phyloP scores from a whole-genome alignment of 2,797 vertebrate species.

The Gadopsis marmoratus region DNA sequence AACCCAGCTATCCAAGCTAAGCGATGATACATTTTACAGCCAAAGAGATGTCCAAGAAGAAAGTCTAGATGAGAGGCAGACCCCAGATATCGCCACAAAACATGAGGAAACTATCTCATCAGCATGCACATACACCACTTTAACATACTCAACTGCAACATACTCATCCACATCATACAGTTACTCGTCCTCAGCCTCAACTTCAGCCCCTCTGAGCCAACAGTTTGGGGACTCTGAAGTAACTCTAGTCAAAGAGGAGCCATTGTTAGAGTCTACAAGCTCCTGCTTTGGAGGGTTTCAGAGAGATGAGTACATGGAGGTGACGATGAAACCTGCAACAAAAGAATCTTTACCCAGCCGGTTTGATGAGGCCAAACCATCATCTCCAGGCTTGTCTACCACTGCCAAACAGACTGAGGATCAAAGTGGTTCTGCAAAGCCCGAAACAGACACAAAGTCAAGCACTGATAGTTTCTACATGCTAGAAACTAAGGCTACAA shows the following conservation, averaged over 20 bases:
- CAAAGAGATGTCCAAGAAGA: slow-evolving; percentile 64
- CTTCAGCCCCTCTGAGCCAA: slow-evolving; percentile 79
- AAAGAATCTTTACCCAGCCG: slow-evolving; percentile 83
- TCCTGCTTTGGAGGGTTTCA: slow-evolving; percentile 80
- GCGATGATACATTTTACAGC: slow-evolving; percentile 60
- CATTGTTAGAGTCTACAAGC: slow-evolving; percentile 78
- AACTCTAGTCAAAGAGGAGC: slow-evolving; percentile 81
- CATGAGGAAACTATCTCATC: slow-evolving; percentile 75
- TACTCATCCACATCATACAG: slow-evolving; percentile 76
- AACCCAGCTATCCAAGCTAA: slow-evolving; percentile 46
- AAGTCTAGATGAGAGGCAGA: slow-evolving; percentile 42
- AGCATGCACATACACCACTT: slow-evolving; percentile 76
- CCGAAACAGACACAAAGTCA: slow-evolving; percentile 81
- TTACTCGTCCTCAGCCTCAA: slow-evolving; percentile 80
- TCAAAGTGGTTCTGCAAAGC: slow-evolving; percentile 62
- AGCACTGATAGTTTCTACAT: slow-evolving; percentile 77
- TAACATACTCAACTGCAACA: slow-evolving; percentile 76
- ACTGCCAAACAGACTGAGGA: slow-evolving; percentile 77
- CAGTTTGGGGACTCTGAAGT: slow-evolving; percentile 71
- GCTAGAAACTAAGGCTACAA: slow-evolving; percentile 48
- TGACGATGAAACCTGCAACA: slow-evolving; percentile 84
- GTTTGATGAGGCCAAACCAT: slow-evolving; percentile 78
- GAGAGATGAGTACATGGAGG: slow-evolving; percentile 93
- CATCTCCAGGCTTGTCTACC: slow-evolving; percentile 70
- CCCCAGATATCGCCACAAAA: slow-evolving; percentile 51